These are phyloP conservation scores for Rhombomys opimus DNA, from an alignment of 2,113 vertebrate species.

Conservation along the genomic window DNA sequence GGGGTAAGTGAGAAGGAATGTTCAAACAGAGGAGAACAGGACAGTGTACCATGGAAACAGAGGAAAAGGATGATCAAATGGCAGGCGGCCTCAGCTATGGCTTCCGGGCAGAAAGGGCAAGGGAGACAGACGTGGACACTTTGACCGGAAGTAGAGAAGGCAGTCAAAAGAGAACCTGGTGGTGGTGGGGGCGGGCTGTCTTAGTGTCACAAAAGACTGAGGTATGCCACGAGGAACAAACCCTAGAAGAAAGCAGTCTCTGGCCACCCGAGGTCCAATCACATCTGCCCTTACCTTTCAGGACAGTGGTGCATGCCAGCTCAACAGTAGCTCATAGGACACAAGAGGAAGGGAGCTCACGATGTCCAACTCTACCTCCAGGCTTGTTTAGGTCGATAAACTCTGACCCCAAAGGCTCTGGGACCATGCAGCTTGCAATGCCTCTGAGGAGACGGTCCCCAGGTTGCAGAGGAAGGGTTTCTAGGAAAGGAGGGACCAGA, in stretches of 20 bases:
- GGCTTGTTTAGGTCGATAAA: not conserved
- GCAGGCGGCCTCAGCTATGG: not conserved
- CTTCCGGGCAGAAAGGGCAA: not conserved
- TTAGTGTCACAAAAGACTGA: not conserved
- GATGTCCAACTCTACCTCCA: not conserved
- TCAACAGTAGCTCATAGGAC: not conserved
- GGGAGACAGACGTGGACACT: not conserved
- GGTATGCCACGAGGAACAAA: not conserved
- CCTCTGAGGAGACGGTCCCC: not conserved
- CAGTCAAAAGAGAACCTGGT: not conserved
- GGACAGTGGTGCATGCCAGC: not conserved
- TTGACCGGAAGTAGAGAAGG: conserved; percentile 3
- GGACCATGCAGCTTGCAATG: not conserved
- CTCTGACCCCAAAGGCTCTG: not conserved
- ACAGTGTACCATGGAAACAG: not conserved
- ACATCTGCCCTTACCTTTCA: not conserved
- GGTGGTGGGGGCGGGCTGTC: not conserved
- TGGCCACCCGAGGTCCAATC: not conserved
- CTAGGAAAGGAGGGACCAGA: not conserved
- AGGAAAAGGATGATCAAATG: not conserved
- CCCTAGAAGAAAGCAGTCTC: not conserved
- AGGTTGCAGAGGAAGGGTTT: not conserved
- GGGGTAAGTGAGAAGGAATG: not conserved
- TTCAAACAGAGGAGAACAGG: not conserved
- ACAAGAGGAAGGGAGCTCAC: not conserved